Base-by-base conservation (phyloP, 2,113 vertebrate species). In the Telmatochromis brachygnathus region DNA sequence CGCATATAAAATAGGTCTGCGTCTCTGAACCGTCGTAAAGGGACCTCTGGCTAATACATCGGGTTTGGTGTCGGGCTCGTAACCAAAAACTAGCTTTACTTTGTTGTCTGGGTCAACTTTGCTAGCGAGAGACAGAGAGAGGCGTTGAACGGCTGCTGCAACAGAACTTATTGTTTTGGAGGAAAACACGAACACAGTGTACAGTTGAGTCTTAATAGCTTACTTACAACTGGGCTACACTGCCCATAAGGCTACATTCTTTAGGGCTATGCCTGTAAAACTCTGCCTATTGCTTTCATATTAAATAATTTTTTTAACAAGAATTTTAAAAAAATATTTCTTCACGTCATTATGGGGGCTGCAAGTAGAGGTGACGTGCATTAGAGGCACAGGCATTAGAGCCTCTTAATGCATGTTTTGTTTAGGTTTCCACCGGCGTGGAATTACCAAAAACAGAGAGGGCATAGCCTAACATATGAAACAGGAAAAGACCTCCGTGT, bases 401-500 rank as follows among this genome's bases (percentile, higher is more conserved):
- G 2, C 11, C 21, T 55, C 6, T 23, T 55, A 23, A 55, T 55
- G 53, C 4, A 7, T 23, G 21, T 23, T 2, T 55, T 55, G 6
- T 23, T 23, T 13, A 3, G 53, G 11, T 23, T 55, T 55, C 53
- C 53, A 13, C n/a, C 1, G 0, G 10, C 3, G 2, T 54, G n/a
- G 5, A 21, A 6, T 54, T 21, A 21, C 51, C 53, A 4, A 13
- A 55, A 55, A 12, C 0, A 55, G 21, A 55, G 11, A 55, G 53
- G 11, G 21, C 10, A 23, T 7, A 55, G 53, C 21, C 11, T 13
- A 55, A 55, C 0, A 55, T 55, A 13, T 55, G 2, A 55, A 55
- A 55, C 53, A 55, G 6, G 2, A 55, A 13, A 55, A 55, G 4
- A 0, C 53, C 1, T 0, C 54, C 0, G 4, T 55, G 21, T 55